Evolutionary conservation across 2,113 vertebrate species (phyloP), one percentile per base, ranked within the genome.

Genomic region (Hippocampus barbouri): DNA sequence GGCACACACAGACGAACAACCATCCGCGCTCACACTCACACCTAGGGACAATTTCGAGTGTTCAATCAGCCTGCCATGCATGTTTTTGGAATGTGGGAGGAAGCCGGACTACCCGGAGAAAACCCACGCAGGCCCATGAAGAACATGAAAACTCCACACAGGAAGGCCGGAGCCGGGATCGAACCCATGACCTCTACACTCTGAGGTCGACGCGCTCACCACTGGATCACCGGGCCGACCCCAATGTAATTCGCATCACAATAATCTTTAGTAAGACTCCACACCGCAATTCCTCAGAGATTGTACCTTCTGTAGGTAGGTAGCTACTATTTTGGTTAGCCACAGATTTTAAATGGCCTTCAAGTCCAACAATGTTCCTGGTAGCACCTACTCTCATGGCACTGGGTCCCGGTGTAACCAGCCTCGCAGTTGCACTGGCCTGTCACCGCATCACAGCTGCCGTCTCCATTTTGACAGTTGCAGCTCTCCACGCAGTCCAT

Each of bases 371-470:
- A 38, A 34, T 38, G 66, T 21, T 11, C 18, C 25, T 38, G 4
- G 6, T 14, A 10, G 7, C 15, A 75, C 84, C 1, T 20, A 97
- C 96, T 91, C 66, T 93, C 85, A 5, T 96, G 91, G 7, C 96
- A 98, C 67, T 0, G 89, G 0, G 25, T 0, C 38, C 95, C 96
- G 0, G 81, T 83, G 76, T 93, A 96, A 9, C 97, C 96, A 0
- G 96, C 90, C 47, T 96, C 92, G 0, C 97, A 98, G 82, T 88
- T 18, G 77, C 97, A 98, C 70, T 66, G 89, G 1, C 97, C 97
- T 0, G 83, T 97, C 84, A 72, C 27, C 0, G 89, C 72, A 0
- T 92, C 90, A 21, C 97, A 98, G 89, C 88, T 92, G 59, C 94
- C 92, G 0, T 91, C 94, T 16, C 92, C 70, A 2, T 91, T 90